These are phyloP conservation scores for Charanyca ferruginea DNA, from an alignment of 2,888 invertebrate species.

Conservation along the genomic window DNA sequence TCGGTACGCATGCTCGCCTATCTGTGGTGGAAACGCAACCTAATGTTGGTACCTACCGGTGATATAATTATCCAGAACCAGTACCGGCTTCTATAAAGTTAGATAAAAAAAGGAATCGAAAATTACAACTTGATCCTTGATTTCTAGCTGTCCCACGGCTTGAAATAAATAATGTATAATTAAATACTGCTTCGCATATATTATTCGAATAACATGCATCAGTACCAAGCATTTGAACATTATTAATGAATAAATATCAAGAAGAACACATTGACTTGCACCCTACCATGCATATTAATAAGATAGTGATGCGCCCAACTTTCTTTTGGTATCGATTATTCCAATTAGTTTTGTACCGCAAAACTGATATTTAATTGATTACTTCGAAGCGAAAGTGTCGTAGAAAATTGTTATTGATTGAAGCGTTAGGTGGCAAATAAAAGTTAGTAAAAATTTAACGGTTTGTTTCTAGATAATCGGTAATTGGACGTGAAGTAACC, in stretches of 20 bases:
- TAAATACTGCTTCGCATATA: slow-evolving; percentile 11
- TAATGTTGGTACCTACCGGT: too few species aligned
- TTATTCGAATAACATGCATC: slow-evolving; percentile 30
- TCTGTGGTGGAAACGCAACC: too few species aligned
- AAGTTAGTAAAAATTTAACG: slow-evolving; percentile 40
- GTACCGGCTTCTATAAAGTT: too few species aligned
- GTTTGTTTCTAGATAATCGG: slow-evolving; percentile 43
- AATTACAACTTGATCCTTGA: too few species aligned
- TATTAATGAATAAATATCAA: slow-evolving; percentile 62
- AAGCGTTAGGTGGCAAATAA: slow-evolving; percentile 52
- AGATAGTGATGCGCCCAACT: slow-evolving; percentile 59
- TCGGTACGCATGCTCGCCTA: too few species aligned
- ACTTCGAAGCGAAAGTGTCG: slow-evolving; percentile 55
- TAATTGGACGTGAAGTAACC: slow-evolving; percentile 44
- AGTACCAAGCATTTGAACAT: slow-evolving; percentile 44
- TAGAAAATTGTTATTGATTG: slow-evolving; percentile 44
- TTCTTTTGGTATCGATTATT: slow-evolving; percentile 56
- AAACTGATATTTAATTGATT: slow-evolving; percentile 48
- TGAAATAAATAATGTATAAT: slow-evolving; percentile 9
- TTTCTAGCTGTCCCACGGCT: not conserved
- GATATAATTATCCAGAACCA: too few species aligned
- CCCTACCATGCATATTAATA: slow-evolving; percentile 53
- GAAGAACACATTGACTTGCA: slow-evolving; percentile 55
- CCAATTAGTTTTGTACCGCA: slow-evolving; percentile 40
- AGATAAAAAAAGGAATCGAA: too few species aligned